These are phyloP conservation scores for Chymomyza costata DNA, from an alignment of 1,140 invertebrate genomes.

Conservation along the genomic window DNA sequence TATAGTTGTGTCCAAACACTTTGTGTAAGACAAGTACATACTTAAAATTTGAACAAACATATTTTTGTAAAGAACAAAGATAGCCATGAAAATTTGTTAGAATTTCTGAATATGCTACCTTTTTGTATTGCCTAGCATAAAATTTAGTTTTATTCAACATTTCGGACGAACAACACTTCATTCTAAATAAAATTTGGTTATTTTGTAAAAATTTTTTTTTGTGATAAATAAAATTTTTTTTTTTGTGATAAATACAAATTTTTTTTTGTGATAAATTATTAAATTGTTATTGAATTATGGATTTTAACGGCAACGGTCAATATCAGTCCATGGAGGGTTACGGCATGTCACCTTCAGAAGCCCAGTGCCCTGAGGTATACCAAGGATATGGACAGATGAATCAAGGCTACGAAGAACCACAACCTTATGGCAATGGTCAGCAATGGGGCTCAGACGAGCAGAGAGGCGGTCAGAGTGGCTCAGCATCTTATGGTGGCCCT, in stretches of 20 bases:
- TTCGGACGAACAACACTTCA: constrained; percentile 39
- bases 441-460: constrained; percentile 30
- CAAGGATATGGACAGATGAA: constrained; percentile 28
- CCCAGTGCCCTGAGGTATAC: constrained; percentile 32
- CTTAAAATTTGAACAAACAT: no score
- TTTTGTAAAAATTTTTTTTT: constrained; percentile 4
- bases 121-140: accelerated
- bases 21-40: no score
- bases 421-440: constrained; percentile 20
- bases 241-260: neutral
- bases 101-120: neutral
- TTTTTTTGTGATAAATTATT: neutral
- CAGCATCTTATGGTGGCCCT: constrained; percentile 41
- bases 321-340: constrained; percentile 29
- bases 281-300: constrained; percentile 41
- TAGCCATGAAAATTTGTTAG: constrained; percentile 14
- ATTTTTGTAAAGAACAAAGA: no score
- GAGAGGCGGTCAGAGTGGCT: constrained; percentile 20
- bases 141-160: constrained; percentile 24
- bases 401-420: constrained; percentile 13
- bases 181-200: constrained; percentile 8
- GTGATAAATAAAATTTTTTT: neutral
- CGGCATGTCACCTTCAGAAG: constrained; percentile 29
- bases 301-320: constrained; percentile 34
- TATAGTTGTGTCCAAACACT: no score